Evolutionary conservation across 35 echinoderm and acorn worm species (phyloP).

Genomic region (Hemicentrotus pulcherrimus): DNA sequence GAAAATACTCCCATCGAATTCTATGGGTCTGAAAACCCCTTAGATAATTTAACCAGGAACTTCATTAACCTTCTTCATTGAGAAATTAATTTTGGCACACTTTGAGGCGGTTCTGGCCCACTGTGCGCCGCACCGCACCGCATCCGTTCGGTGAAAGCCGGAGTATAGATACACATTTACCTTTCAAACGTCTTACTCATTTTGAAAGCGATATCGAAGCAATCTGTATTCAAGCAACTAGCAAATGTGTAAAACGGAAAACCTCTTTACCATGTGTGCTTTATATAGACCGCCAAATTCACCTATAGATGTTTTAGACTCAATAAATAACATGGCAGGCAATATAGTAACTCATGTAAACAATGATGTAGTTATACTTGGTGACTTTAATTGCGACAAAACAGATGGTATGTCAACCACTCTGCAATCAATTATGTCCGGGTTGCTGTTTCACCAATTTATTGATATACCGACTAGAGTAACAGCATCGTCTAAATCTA

Average conservation of each 20-base stretch:
- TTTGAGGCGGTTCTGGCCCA: too few species aligned
- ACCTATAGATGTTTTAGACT: background rate
- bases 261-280: background rate
- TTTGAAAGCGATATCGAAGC: conserved; percentile 2
- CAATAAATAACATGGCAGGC: background rate
- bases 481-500: background rate
- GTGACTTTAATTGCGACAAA: background rate
- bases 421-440: background rate
- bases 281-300: conserved; percentile 14
- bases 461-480: background rate
- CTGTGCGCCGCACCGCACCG: too few species aligned
- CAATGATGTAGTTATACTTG: background rate
- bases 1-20: too few species aligned
- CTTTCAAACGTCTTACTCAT: background rate
- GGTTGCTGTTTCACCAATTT: background rate
- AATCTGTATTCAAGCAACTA: background rate
- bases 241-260: background rate
- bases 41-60: too few species aligned
- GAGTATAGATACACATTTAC: too few species aligned
- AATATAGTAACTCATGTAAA: conserved; percentile 17
- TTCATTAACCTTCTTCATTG: too few species aligned
- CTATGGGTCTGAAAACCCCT: too few species aligned
- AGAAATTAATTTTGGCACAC: too few species aligned
- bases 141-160: too few species aligned
- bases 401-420: background rate